phyloP scores from a whole-genome alignment of 2,797 vertebrate genomes.

The Chelon auratus region DNA sequence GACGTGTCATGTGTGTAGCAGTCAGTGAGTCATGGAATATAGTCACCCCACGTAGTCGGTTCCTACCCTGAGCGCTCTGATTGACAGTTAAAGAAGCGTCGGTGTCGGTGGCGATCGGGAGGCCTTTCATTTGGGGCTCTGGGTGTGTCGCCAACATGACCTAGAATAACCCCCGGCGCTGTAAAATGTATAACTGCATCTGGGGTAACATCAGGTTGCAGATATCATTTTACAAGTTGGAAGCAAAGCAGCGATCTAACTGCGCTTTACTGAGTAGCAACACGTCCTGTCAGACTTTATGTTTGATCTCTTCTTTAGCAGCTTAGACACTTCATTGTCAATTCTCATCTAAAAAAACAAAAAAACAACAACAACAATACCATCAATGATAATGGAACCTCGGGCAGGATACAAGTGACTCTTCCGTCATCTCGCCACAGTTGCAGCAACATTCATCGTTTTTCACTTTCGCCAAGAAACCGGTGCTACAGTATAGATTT shows the following conservation, averaged over 20 bases:
- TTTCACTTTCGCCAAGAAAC: slow-evolving; percentile 8
- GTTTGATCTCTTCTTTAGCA: slow-evolving; percentile 21
- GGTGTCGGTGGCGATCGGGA: slow-evolving; percentile 56
- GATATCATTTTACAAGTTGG: slow-evolving; percentile 42
- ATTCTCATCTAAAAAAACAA: slow-evolving; percentile 20
- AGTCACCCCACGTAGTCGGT: slow-evolving; percentile 49
- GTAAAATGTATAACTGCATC: slow-evolving; percentile 22
- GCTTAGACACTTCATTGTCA: slow-evolving; percentile 20
- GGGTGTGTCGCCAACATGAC: slow-evolving; percentile 69
- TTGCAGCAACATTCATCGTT: slow-evolving; percentile 27
- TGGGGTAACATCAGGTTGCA: slow-evolving; percentile 33
- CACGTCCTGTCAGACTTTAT: neutral
- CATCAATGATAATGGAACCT: slow-evolving; percentile 4
- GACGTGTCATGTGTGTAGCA: slow-evolving; percentile 64
- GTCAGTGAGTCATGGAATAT: slow-evolving; percentile 61
- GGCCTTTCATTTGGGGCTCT: slow-evolving; percentile 68
- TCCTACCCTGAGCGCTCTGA: slow-evolving; percentile 57
- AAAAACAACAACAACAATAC: slow-evolving; percentile 1
- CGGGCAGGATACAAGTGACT: slow-evolving; percentile 26
- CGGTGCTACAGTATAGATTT: slow-evolving; percentile 11
- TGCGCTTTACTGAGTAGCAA: slow-evolving; percentile 16
- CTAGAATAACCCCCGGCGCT: slow-evolving; percentile 59
- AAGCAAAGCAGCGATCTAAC: slow-evolving; percentile 25
- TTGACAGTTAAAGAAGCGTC: slow-evolving; percentile 60
- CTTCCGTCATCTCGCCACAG: slow-evolving; percentile 10